phyloP scores from a whole-genome alignment of 37 sponge, comb jelly and placozoan species.

The Cliona cf. orientalis region DNA sequence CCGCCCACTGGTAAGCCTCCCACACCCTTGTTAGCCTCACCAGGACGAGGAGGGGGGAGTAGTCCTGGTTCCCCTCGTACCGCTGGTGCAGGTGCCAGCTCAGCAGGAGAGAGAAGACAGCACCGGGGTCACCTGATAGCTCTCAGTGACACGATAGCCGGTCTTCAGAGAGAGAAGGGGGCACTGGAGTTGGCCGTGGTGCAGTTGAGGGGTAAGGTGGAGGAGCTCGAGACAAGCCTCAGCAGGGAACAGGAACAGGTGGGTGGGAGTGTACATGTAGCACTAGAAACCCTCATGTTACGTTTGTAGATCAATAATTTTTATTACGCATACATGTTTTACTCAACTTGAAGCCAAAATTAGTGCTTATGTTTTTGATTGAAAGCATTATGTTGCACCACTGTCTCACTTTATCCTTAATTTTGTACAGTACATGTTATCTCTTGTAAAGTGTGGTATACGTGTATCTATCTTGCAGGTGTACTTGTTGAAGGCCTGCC shows the following conservation, averaged over 20 bases:
- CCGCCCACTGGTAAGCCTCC: slow-evolving; percentile 19
- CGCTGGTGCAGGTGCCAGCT: neutral
- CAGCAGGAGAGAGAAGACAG: neutral
- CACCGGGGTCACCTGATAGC: slow-evolving; percentile 42
- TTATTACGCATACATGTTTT: neutral
- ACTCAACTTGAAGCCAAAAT: too few relatives aligned
- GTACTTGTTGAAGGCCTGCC: slow-evolving; percentile 30
- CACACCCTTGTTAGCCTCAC: neutral
- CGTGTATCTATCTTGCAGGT: slow-evolving; percentile 8
- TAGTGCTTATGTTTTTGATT: neutral
- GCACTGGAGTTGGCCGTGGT: slow-evolving; percentile 17
- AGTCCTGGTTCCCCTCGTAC: neutral
- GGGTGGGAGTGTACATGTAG: neutral
- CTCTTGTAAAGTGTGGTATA: neutral
- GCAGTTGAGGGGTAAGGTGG: slow-evolving; percentile 14
- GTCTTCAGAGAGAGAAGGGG: slow-evolving; percentile 60
- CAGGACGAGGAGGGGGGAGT: neutral
- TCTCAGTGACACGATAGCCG: slow-evolving; percentile 46
- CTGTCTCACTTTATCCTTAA: neutral
- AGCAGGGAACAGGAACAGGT: slow-evolving; percentile 35
- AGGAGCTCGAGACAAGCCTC: slow-evolving; percentile 15
- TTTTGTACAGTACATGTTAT: neutral
- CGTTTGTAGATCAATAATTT: neutral
- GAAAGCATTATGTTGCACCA: neutral
- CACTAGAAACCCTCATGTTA: neutral